A percentile compares a stretch with the other conserved stretches of the same genome.
phyloP scores from a whole-genome alignment of 1,140 invertebrate genomes.

The Procambarus clarkii region DNA sequence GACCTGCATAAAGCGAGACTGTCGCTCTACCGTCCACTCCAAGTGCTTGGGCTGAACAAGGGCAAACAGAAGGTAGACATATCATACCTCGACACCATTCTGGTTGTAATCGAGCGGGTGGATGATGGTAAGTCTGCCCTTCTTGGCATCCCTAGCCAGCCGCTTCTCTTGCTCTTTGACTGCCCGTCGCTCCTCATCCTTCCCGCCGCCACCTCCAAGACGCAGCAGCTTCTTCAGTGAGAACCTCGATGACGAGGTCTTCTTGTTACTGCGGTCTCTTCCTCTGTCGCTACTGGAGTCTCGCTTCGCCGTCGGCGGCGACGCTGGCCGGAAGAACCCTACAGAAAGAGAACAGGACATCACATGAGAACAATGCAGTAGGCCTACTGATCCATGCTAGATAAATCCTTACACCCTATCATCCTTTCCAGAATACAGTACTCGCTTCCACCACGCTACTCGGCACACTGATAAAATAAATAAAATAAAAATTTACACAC shows the following conservation, averaged over 20 bases:
- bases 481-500: too few relatives aligned
- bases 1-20: too few relatives aligned
- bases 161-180: constrained; percentile 72
- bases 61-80: too few relatives aligned
- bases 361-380: too few relatives aligned
- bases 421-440: too few relatives aligned
- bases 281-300: constrained; percentile 9
- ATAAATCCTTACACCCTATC: too few relatives aligned
- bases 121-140: constrained; percentile 84
- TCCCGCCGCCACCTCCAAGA: constrained; percentile 80
- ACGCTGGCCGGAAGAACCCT: constrained; percentile 67
- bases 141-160: constrained; percentile 57
- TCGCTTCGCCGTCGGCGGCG: constrained; percentile 54
- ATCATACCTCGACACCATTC: constrained; percentile 78
- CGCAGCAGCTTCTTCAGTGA: constrained; percentile 89
- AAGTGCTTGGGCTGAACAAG: too few relatives aligned
- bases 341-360: too few relatives aligned
- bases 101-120: constrained; percentile 91
- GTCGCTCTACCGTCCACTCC: too few relatives aligned
- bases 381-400: too few relatives aligned
- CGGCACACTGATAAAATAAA: too few relatives aligned
- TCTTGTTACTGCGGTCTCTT: constrained; percentile 54
- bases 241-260: constrained; percentile 77
- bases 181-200: constrained; percentile 71
- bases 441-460: too few relatives aligned